phyloP scores from a whole-genome alignment of 2,888 invertebrate species.

The Glaucopsyche alexis region DNA sequence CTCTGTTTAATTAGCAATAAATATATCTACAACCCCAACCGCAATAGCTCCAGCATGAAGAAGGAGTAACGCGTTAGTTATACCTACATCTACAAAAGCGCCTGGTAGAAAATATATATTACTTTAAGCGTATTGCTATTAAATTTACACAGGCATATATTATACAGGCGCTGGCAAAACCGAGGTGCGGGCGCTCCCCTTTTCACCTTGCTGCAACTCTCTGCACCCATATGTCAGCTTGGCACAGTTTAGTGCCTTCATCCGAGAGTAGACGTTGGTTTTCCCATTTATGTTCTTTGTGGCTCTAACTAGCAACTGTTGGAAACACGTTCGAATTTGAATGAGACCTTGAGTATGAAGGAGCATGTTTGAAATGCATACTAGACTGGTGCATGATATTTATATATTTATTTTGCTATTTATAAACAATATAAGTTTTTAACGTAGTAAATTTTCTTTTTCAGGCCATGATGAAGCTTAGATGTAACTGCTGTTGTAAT shows the following conservation, averaged over 20 bases:
- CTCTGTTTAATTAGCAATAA: too few species aligned
- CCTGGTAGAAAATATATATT: too few species aligned
- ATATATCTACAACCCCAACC: too few species aligned
- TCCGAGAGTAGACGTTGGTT: conserved; percentile 7
- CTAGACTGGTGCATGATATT: background rate
- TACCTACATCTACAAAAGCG: too few species aligned
- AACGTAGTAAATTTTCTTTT: conserved; percentile 39
- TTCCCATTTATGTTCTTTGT: background rate
- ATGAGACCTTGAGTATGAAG: too few species aligned
- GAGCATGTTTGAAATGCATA: too few species aligned
- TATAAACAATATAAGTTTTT: background rate
- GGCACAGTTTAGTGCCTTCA: background rate
- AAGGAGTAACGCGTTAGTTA: too few species aligned
- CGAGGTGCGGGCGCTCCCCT: background rate
- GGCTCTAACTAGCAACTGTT: background rate
- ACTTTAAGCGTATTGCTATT: background rate
- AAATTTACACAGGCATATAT: background rate
- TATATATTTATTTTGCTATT: background rate
- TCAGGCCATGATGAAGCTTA: conserved; percentile 58
- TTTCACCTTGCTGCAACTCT: background rate
- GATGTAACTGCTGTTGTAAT: background rate
- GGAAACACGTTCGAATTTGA: too few species aligned
- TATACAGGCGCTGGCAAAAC: background rate
- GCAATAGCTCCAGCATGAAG: too few species aligned
- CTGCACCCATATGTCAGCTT: background rate